A percentile compares a stretch with the other conserved stretches of the same genome.
Evolutionary conservation across 2,888 invertebrate genomes (phyloP).

Genomic region (Clunio marinus): DNA sequence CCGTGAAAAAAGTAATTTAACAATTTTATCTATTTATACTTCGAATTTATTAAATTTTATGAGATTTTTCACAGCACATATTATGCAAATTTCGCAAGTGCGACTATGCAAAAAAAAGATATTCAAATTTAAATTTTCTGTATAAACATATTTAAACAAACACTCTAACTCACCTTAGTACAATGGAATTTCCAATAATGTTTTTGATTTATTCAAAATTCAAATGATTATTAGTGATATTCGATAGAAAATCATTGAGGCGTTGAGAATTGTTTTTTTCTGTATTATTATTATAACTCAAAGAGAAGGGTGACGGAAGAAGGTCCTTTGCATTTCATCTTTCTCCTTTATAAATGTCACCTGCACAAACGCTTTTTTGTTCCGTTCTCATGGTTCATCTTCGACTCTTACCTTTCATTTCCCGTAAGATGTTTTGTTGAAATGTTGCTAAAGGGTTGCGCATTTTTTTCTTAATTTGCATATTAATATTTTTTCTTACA

Average conservation of each 20-base stretch:
- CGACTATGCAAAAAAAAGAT: not conserved
- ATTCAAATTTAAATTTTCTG: conserved; percentile 10
- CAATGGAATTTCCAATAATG: conserved; percentile 5
- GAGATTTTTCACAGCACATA: conserved; percentile 15
- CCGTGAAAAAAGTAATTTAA: conserved; percentile 5
- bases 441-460: conserved; percentile 20
- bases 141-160: conserved; percentile 22
- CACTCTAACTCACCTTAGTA: conserved; percentile 3
- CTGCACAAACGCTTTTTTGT: not conserved
- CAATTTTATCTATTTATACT: no score
- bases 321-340: not conserved
- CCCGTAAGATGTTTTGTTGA: not conserved
- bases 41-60: conserved; percentile 17
- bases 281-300: no score
- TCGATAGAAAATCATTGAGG: conserved; percentile 25
- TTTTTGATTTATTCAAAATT: conserved; percentile 17
- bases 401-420: not conserved
- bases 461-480: conserved; percentile 12
- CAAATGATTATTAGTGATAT: conserved; percentile 25
- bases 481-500: not conserved
- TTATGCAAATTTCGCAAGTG: conserved; percentile 20
- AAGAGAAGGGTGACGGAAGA: no score
- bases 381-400: not conserved
- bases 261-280: conserved; percentile 17
- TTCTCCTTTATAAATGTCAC: not conserved